Base-by-base conservation (phyloP, 2,888 invertebrate species). In the Cataglyphis livida region DNA sequence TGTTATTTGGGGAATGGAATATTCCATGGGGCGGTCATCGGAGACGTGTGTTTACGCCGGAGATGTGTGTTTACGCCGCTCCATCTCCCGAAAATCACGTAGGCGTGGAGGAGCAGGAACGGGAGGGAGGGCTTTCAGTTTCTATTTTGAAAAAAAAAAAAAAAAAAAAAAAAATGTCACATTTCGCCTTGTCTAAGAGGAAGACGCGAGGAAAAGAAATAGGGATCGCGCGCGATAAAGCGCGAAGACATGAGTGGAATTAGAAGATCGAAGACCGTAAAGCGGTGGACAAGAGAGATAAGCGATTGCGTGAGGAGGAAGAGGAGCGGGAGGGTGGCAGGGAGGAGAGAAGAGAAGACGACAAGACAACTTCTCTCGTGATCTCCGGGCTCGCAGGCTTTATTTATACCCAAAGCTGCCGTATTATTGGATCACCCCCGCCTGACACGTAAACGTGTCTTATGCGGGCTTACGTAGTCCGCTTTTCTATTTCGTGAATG, bases 351-450 rank as follows among this genome's bases (percentile, higher is more conserved):
- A 66, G 74, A 78, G 64, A 54, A 84, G 83, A 79, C 41, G 86
- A 85, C 87, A 84, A 78, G 85, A 81, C 70, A 54, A 44, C 74
- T 82, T 85, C 78, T 83, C 71, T 75, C 84, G 90, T 89, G 88
- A 93, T 93, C 93, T 92, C 91, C 91, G 92, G 91, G 91, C 83
- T 89, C 90, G 91, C 90, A 91, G 88, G 91, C 89, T 93, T 93
- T 94, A 94, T 94, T 93, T 94, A 93, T 93, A 93, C 93, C 90
- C 93, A 91, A 93, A 93, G 93, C 93, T 92, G 68, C 92, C 90
- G 93, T 93, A 93, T 94, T 93, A 94, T 93, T 94, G 93, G 93
- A 93, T 93, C 93, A 93, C 93, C 93, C 94, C 93, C 93, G 93
- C 88, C 87, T 89, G 18, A 74, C 28, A 86, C 90, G 87, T 89